A percentile compares a stretch with the other conserved stretches of the same genome.
Conservation (phyloP, 2,888 invertebrate species). For the Chalcis sispes region DNA sequence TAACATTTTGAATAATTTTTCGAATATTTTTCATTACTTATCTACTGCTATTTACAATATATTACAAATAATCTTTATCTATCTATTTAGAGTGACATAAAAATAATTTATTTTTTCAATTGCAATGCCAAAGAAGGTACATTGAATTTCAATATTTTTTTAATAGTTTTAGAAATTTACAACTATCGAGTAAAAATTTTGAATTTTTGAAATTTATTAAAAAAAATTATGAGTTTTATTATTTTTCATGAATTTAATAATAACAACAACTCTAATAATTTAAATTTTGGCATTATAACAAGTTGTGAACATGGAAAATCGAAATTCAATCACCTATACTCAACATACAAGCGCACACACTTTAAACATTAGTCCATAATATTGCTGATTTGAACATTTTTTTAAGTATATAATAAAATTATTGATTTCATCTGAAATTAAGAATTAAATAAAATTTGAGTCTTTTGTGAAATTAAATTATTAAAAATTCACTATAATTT, state of each 20-base stretch:
- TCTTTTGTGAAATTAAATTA: constrained; percentile 26
- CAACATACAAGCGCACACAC: constrained; percentile 29
- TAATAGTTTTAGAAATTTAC: too few species aligned
- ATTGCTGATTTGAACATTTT: constrained; percentile 28
- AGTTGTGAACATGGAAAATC: constrained; percentile 16
- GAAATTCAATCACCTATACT: constrained; percentile 40
- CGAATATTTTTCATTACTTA: constrained; percentile 58
- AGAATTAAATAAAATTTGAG: constrained; percentile 22
- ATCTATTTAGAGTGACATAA: constrained; percentile 63
- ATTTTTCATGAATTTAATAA: constrained; percentile 27
- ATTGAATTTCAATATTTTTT: constrained; percentile 34
- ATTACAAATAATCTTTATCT: constrained; percentile 71
- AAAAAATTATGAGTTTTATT: constrained; percentile 5
- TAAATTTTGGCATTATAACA: too few species aligned
- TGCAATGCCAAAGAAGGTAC: constrained; percentile 40
- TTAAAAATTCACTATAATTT: constrained; percentile 40
- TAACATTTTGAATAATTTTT: constrained; percentile 46
- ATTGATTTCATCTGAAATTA: not conserved
- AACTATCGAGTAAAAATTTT: not conserved
- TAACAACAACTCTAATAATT: constrained; percentile 13
- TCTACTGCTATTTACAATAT: constrained; percentile 74
- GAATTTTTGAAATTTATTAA: not conserved
- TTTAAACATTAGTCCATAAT: constrained; percentile 20
- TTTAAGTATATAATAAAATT: constrained; percentile 22
- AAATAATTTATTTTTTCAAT: constrained; percentile 65